phyloP scores from a whole-genome alignment of 2,888 invertebrate genomes.

The Bimastos eiseni region DNA sequence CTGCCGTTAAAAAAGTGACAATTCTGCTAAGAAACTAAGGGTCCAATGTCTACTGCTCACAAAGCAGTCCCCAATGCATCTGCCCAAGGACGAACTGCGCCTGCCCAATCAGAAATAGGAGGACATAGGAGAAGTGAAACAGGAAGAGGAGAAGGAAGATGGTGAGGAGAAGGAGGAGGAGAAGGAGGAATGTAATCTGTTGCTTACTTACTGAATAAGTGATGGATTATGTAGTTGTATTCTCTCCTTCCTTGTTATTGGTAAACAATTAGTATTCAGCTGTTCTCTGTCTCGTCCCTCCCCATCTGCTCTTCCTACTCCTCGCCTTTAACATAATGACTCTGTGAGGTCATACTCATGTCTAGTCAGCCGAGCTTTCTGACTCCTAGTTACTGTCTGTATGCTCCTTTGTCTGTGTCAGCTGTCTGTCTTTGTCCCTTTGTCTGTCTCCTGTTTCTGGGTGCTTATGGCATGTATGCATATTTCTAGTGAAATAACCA shows the following conservation, averaged over 20 bases:
- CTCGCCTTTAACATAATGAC: neutral
- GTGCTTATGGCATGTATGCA: neutral
- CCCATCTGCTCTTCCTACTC: neutral
- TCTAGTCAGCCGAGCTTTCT: neutral
- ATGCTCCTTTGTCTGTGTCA: neutral
- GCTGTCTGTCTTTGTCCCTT: neutral
- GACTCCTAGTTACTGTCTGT: neutral
- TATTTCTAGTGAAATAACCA: slow-evolving; percentile 2
- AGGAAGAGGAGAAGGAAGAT: neutral
- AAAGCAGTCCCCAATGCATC: neutral
- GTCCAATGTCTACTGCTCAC: neutral
- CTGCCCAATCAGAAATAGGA: neutral
- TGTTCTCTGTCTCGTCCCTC: neutral
- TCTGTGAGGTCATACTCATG: neutral
- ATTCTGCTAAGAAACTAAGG: neutral
- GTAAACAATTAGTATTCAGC: neutral
- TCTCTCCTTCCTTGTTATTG: neutral
- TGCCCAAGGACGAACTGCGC: neutral
- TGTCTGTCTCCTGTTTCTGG: neutral
- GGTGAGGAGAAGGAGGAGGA: neutral
- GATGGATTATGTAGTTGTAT: neutral
- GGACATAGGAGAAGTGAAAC: neutral
- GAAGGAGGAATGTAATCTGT: neutral
- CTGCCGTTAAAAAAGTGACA: neutral
- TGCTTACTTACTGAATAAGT: neutral